phyloP scores from a whole-genome alignment of 2,888 invertebrate genomes.

The Fragum fragum region DNA sequence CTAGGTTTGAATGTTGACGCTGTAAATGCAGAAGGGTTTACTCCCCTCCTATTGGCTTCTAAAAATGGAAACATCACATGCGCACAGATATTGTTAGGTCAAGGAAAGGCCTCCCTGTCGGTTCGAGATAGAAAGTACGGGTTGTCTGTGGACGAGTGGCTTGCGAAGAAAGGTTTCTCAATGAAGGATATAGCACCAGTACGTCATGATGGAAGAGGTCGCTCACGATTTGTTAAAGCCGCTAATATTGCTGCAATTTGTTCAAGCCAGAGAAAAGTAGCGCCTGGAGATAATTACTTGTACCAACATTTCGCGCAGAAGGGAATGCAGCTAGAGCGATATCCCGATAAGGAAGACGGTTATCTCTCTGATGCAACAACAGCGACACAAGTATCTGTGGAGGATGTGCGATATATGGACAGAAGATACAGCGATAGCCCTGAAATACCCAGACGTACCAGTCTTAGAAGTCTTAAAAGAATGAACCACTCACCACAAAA shows the following conservation, averaged over 20 bases:
- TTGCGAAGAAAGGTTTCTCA: slow-evolving; percentile 80
- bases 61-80: slow-evolving; percentile 82
- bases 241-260: slow-evolving; percentile 65
- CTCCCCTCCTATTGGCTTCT: slow-evolving; percentile 83
- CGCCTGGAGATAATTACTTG: background rate
- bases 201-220: slow-evolving; percentile 46
- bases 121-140: slow-evolving; percentile 77
- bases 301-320: slow-evolving; percentile 16
- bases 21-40: slow-evolving; percentile 82
- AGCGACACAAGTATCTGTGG: slow-evolving; percentile 44
- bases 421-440: slow-evolving; percentile 51
- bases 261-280: slow-evolving; percentile 43
- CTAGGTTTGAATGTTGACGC: slow-evolving; percentile 84
- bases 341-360: slow-evolving; percentile 39
- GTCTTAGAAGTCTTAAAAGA: background rate
- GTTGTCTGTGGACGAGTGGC: slow-evolving; percentile 82
- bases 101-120: slow-evolving; percentile 81
- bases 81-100: slow-evolving; percentile 82
- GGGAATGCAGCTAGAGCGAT: slow-evolving; percentile 34
- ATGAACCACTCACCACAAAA: slow-evolving; percentile 37
- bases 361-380: slow-evolving; percentile 55
- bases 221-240: slow-evolving; percentile 55
- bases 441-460: slow-evolving; percentile 24
- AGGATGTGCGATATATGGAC: slow-evolving; percentile 10
- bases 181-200: slow-evolving; percentile 78